Evolutionary conservation across 2,888 invertebrate genomes (phyloP).

Genomic region (Ctenicera cuprea): DNA sequence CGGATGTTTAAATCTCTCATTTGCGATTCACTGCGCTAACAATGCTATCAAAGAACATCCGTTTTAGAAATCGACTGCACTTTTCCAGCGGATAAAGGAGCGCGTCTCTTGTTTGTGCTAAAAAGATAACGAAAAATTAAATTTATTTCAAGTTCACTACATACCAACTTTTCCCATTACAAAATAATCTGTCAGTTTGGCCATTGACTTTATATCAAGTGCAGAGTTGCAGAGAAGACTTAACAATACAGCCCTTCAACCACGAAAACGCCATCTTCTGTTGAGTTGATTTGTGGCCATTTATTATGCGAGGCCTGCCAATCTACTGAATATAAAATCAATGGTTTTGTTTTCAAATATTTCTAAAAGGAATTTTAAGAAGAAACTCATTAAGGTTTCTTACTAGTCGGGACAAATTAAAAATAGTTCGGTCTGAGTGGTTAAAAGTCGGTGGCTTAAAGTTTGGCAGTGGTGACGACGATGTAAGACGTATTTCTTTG

Average conservation of each 20-base stretch:
- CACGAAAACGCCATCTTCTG: no score
- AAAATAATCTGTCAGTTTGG: no score
- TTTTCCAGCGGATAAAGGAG: constrained; percentile 27
- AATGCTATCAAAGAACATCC: constrained; percentile 48
- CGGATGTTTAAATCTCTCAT: constrained; percentile 46
- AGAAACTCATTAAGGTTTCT: constrained; percentile 24
- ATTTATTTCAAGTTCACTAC: no score
- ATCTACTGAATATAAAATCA: background rate
- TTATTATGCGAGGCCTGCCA: no score
- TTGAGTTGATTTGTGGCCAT: no score
- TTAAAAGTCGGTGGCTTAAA: constrained; percentile 25
- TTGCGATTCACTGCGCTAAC: constrained; percentile 47
- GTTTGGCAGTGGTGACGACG: constrained; percentile 28
- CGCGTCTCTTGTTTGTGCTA: background rate
- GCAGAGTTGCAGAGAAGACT: no score
- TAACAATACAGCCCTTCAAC: no score
- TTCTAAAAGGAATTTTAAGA: constrained; percentile 5
- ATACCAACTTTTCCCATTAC: no score
- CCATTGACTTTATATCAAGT: no score
- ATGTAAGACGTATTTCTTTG: constrained; percentile 45
- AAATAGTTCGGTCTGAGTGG: constrained; percentile 23
- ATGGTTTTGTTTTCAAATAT: constrained; percentile 1
- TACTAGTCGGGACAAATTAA: constrained; percentile 20
- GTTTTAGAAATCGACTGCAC: constrained; percentile 33
- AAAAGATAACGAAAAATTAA: background rate